A percentile compares a stretch with the other conserved stretches of the same genome.
These are phyloP conservation scores for Mustelus asterias DNA, from an alignment of 2,113 vertebrate species.

Conservation along the genomic window DNA sequence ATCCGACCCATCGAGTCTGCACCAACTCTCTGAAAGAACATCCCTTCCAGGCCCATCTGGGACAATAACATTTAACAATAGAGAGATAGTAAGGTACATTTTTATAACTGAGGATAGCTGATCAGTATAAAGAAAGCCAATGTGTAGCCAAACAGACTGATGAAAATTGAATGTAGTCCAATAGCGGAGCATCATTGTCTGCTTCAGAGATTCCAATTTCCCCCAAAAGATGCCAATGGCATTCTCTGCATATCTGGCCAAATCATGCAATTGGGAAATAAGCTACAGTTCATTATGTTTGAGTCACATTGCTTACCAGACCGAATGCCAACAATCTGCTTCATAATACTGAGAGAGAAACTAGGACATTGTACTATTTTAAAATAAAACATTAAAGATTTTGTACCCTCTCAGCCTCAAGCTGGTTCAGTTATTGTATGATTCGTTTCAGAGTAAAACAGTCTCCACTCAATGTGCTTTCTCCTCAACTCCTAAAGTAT, in stretches of 20 bases:
- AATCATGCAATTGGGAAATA: neutral
- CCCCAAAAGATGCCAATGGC: neutral
- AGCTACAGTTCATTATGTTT: neutral
- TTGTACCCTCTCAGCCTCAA: neutral
- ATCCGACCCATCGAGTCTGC: too few relatives aligned
- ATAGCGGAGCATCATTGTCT: neutral
- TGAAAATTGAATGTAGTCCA: neutral
- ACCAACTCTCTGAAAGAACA: too few relatives aligned
- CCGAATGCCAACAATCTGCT: neutral
- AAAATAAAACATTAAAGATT: neutral
- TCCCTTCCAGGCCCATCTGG: too few relatives aligned
- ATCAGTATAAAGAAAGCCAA: neutral
- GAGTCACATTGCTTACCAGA: constrained; percentile 1
- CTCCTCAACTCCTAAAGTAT: neutral
- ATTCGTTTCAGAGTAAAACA: neutral
- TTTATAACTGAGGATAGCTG: neutral
- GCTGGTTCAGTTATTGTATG: neutral
- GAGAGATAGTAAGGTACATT: too few relatives aligned
- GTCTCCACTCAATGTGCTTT: neutral
- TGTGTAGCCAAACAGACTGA: neutral
- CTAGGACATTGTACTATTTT: neutral
- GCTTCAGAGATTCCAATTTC: neutral
- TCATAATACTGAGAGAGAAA: neutral
- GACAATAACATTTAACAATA: neutral
- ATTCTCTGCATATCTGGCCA: neutral